Base-by-base conservation (phyloP, 2,797 vertebrate genomes). In the Ammospiza maritima region DNA sequence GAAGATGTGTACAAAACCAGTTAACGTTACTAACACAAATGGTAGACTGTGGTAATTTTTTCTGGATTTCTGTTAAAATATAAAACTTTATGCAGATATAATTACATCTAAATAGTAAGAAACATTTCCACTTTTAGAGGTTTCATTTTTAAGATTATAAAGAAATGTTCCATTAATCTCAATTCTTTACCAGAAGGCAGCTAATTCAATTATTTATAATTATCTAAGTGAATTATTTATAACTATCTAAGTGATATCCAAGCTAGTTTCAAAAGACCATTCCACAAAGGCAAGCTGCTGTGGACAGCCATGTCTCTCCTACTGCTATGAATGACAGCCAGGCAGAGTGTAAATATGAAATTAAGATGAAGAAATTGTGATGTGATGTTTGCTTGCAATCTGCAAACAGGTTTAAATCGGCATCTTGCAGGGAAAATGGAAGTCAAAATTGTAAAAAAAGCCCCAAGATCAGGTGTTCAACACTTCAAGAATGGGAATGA, bases 131-230 rank as follows among this genome's bases (percentile, higher is more conserved):
- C 18, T 47, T 95, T 93, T 65, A 70, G 42, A 95, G 40, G 34
- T 94, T 95, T 96, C 60, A 89, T 94, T 97, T 90, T 96, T 96
- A 96, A 96, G 92, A 96, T 96, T 96, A 96, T 85, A 95, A 93
- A 96, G 76, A 87, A 96, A 96, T 15, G 29, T 21, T 64, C 14
- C 29, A 84, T 90, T 96, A 79, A 97, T 95, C 93, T 97, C 92
- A 84, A 26, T 73, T 91, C 85, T 96, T 95, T 96, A 53, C 38
- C 64, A 85, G 56, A 94, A 40, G 90, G 83, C 84, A 91, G 91
- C 62, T 95, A 93, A 96, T 96, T 97, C 61, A 96, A 88, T 97
- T 97, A 95, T 91, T 96, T 97, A 81, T 95, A 97, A 96, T 96
- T 96, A 95, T 93, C 66, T 91, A 64, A 88, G 62, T 73, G 66